These are phyloP conservation scores for Paramormyrops kingsleyae DNA, from an alignment of 2,113 vertebrate genomes.

Conservation along the genomic window DNA sequence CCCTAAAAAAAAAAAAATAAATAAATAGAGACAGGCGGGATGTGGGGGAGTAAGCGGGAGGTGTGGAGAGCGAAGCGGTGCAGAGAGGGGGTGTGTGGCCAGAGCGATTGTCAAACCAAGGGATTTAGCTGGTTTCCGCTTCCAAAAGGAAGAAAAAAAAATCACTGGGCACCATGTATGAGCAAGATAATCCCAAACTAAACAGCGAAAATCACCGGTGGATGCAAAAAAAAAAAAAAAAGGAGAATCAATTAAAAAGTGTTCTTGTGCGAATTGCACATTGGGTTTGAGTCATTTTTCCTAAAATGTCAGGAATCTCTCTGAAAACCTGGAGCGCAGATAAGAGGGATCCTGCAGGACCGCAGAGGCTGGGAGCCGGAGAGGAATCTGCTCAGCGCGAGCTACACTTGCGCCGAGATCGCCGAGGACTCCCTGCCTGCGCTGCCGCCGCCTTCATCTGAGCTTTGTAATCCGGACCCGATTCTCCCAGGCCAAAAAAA, in stretches of 20 bases:
- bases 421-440: not conserved
- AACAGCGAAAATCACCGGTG: constrained; percentile 23
- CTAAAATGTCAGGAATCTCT: not conserved
- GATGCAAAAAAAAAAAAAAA: constrained; percentile 7
- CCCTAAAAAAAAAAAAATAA: constrained; percentile 23
- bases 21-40: constrained; percentile 28
- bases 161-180: constrained; percentile 31
- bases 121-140: constrained; percentile 35
- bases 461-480: constrained; percentile 44
- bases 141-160: constrained; percentile 24
- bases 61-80: constrained; percentile 31
- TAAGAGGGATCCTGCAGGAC: not conserved
- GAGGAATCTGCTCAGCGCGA: not conserved
- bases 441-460: constrained; percentile 38
- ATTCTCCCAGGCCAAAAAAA: constrained; percentile 25
- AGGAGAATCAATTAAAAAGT: not conserved
- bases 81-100: constrained; percentile 26
- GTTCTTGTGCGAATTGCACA: not conserved
- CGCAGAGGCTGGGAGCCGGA: not conserved
- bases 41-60: constrained; percentile 29
- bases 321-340: not conserved
- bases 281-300: not conserved
- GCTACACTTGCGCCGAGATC: not conserved
- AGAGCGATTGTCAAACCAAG: not conserved
- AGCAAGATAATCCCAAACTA: constrained; percentile 38